Percentiles rank a stretch among this genome's conserved stretches.
Evolutionary conservation across 2,888 invertebrate species (phyloP).

Genomic region (Nudaria mundana): DNA sequence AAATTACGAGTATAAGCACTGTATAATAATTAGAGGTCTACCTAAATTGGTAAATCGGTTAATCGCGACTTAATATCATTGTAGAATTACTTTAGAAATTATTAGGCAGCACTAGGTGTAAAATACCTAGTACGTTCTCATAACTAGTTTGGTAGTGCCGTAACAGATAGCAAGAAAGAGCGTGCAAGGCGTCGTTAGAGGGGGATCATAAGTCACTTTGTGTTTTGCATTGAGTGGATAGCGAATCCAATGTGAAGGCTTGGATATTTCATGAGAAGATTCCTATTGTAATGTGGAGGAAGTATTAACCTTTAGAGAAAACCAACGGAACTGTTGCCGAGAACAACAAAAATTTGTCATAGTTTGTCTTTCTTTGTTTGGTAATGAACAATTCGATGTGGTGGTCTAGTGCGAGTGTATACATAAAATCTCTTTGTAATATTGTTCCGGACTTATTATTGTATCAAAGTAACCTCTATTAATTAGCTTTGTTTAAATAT

Average conservation of each 20-base stretch:
- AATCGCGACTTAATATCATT: no score
- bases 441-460: not conserved
- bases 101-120: no score
- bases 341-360: slow-evolving; percentile 24
- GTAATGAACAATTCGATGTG: slow-evolving; percentile 12
- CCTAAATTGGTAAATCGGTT: no score
- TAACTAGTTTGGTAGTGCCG: not conserved
- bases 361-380: slow-evolving; percentile 26
- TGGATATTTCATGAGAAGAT: slow-evolving; percentile 44
- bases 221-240: slow-evolving; percentile 20
- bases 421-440: slow-evolving; percentile 2
- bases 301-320: slow-evolving; percentile 29
- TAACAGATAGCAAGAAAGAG: slow-evolving; percentile 9
- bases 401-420: slow-evolving; percentile 7
- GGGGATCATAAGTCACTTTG: slow-evolving; percentile 22
- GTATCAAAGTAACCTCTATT: no score
- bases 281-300: slow-evolving; percentile 42
- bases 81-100: no score
- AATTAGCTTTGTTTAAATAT: no score
- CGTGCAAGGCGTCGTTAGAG: slow-evolving; percentile 14
- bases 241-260: slow-evolving; percentile 35
- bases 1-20: no score
- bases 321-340: slow-evolving; percentile 11
- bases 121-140: not conserved
- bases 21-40: no score